Evolutionary conservation across 2,113 vertebrate species (phyloP).

Genomic region (Tachysurus fulvidraco): DNA sequence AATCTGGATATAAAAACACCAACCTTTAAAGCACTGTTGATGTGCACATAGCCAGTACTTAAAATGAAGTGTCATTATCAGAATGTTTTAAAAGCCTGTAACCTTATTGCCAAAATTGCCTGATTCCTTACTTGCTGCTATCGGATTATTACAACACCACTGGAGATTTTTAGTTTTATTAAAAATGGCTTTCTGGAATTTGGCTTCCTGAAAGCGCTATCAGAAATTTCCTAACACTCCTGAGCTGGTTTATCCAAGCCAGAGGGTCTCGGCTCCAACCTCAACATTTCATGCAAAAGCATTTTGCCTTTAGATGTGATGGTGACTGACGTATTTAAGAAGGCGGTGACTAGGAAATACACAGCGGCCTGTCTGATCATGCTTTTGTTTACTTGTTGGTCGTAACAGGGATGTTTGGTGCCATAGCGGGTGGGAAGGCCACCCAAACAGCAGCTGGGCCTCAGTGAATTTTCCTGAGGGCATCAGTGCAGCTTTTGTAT

Average conservation of each 20-base stretch:
- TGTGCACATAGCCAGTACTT: background rate
- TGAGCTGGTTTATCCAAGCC: background rate
- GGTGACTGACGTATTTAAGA: background rate
- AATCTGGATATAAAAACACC: background rate
- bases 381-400: slow-evolving; percentile 35
- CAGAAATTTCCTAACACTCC: background rate
- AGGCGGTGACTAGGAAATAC: background rate
- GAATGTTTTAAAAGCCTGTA: background rate
- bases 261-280: background rate
- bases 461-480: slow-evolving; percentile 26
- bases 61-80: background rate
- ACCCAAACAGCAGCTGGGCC: slow-evolving; percentile 51
- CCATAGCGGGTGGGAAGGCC: slow-evolving; percentile 24
- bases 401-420: background rate
- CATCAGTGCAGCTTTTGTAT: slow-evolving; percentile 21
- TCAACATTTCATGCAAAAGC: background rate
- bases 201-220: background rate
- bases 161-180: background rate
- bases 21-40: background rate
- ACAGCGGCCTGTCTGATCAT: background rate
- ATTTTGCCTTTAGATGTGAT: background rate
- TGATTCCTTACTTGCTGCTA: background rate
- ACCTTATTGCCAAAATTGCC: background rate
- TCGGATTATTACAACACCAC: background rate
- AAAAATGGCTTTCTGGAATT: background rate